Evolutionary conservation across 1,140 invertebrate genomes (phyloP), one percentile per base, ranked within the genome.

Genomic region (Drosophila bifasciata): DNA sequence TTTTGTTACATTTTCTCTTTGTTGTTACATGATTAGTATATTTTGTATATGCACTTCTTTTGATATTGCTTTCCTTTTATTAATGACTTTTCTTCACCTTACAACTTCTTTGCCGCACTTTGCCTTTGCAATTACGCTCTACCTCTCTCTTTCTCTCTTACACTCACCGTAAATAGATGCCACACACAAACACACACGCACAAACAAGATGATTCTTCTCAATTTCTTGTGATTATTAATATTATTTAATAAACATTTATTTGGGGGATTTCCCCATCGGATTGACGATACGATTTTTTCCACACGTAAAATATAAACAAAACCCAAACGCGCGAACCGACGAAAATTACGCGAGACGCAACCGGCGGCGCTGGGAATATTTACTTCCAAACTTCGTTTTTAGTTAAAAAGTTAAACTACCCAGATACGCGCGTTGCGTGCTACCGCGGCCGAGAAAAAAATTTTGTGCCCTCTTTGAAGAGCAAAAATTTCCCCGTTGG

Each of bases 1-100:
- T 60, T n/a, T 21, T 60, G 19, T 50, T 60, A 23, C 21, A 15
- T 50, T 28, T 28, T 28, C 28, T 9, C 28, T 17, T 11, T 60
- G 32, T 21, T 60, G 19, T 50, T 60, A 23, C 36, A 23, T 41
- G 16, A 40, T 57, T n/a, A n/a, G n/a, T n/a, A 43, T 57, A 32
- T 44, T 46, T 40, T 79, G 45, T 75, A 61, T 76, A 77, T 7
- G 58, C 68, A 53, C 75, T 80, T 76, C 52, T 64, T 73, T 70
- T 73, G 51, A 36, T 67, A 56, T 81, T 66, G 32, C 43, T 86
- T 74, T 36, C 32, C 49, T 74, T 80, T 86, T 78, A 77, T 78
- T 83, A 70, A 74, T 77, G 81, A 70, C 68, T 77, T 86, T 83
- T 86, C 32, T 36, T 66, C 80, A 86, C 80, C 81, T 85, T 53